These are phyloP conservation scores for Hepsetus odoe DNA, from an alignment of 2,113 vertebrate genomes.

Conservation along the genomic window DNA sequence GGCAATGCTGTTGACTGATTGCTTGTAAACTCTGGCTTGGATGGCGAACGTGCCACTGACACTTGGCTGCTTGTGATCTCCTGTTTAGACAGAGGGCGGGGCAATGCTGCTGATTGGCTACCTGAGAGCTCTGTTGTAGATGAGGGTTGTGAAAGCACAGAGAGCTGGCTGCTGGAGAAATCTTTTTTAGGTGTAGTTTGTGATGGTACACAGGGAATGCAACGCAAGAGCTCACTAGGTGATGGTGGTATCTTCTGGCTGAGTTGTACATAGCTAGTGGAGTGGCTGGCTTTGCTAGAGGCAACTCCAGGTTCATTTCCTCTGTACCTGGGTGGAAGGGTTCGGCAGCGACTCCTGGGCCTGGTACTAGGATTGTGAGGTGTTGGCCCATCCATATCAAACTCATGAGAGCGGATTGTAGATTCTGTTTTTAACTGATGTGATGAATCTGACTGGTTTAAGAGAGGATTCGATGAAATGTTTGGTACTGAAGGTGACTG, in stretches of 20 bases:
- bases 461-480: background rate
- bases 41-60: constrained; percentile 4
- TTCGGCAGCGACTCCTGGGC: constrained; percentile 70
- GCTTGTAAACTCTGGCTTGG: constrained; percentile 31
- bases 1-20: background rate
- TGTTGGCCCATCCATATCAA: constrained; percentile 8
- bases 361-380: constrained; percentile 38
- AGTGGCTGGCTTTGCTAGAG: constrained; percentile 69
- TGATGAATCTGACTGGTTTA: too few species aligned
- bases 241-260: constrained; percentile 57
- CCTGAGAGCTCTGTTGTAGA: constrained; percentile 24
- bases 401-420: background rate
- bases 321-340: constrained; percentile 72
- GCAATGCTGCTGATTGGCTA: background rate
- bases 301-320: constrained; percentile 60
- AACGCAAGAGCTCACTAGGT: constrained; percentile 29
- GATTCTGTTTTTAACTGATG: constrained; percentile 3
- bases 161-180: constrained; percentile 18
- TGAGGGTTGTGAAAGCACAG: constrained; percentile 23
- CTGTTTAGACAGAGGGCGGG: background rate
- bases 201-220: constrained; percentile 26
- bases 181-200: constrained; percentile 7
- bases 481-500: background rate
- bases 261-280: constrained; percentile 71
- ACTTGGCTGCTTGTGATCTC: constrained; percentile 13